These are phyloP conservation scores for Galbula dea DNA, from an alignment of 2,113 vertebrate genomes.

Conservation along the genomic window DNA sequence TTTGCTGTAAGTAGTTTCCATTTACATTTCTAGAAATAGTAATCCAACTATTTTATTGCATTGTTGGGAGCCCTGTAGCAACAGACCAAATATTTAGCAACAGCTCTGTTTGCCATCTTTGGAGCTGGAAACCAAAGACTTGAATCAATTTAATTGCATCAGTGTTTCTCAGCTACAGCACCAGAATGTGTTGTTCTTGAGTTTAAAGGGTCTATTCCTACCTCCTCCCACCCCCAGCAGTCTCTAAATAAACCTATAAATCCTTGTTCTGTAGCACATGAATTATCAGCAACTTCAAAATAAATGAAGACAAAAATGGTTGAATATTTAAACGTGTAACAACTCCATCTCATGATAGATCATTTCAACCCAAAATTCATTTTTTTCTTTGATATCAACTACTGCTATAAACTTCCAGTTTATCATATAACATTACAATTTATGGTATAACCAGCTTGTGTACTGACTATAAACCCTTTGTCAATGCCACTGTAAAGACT, in stretches of 20 bases:
- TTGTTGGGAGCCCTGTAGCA: slow-evolving; percentile 53
- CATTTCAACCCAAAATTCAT: slow-evolving; percentile 70
- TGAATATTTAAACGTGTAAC: slow-evolving; percentile 78
- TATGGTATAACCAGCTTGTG: slow-evolving; percentile 82
- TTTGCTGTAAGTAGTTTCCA: slow-evolving; percentile 73
- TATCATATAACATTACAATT: slow-evolving; percentile 86
- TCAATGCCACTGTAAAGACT: slow-evolving; percentile 82
- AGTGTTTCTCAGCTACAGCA: slow-evolving; percentile 7
- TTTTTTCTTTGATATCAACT: slow-evolving; percentile 78
- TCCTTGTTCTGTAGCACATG: slow-evolving; percentile 64
- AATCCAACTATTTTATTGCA: slow-evolving; percentile 65
- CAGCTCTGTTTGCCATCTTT: slow-evolving; percentile 63
- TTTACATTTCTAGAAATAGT: slow-evolving; percentile 67
- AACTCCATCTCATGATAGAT: slow-evolving; percentile 70
- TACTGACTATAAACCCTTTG: slow-evolving; percentile 81
- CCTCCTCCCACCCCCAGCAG: slow-evolving; percentile 26
- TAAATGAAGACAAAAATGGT: slow-evolving; percentile 78
- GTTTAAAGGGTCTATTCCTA: slow-evolving; percentile 28
- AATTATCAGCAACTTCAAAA: slow-evolving; percentile 72
- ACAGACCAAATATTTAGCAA: slow-evolving; percentile 56
- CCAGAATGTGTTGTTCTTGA: slow-evolving; percentile 15
- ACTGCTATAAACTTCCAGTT: slow-evolving; percentile 79
- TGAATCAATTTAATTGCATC: slow-evolving; percentile 70
- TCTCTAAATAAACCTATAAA: slow-evolving; percentile 75
- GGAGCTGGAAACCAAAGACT: slow-evolving; percentile 53